Conservation (phyloP, 2,888 invertebrate genomes). For the Strigamia maritima region DNA sequence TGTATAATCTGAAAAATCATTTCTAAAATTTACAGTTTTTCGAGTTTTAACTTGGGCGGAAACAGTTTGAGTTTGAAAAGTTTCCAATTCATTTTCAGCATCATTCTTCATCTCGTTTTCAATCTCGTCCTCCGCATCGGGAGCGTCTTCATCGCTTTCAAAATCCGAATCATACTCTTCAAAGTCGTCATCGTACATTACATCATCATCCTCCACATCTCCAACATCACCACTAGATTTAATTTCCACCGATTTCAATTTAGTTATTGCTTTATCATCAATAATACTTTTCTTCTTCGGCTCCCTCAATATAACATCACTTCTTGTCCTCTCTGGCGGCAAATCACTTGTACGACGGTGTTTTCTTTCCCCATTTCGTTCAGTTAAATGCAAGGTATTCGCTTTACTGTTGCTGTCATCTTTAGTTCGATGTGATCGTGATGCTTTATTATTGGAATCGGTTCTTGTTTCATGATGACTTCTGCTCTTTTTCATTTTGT, state of each 20-base stretch:
- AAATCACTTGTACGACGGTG: neutral
- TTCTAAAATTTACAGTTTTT: too few species aligned
- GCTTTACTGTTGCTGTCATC: too few species aligned
- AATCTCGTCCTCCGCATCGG: neutral
- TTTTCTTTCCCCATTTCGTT: neutral
- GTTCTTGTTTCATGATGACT: too few species aligned
- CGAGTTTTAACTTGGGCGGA: too few species aligned
- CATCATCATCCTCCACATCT: neutral
- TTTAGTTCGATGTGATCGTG: too few species aligned
- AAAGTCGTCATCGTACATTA: constrained; percentile 15
- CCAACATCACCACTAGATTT: neutral
- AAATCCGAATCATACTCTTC: constrained; percentile 36
- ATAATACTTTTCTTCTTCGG: neutral
- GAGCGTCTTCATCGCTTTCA: constrained; percentile 25
- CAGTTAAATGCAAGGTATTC: too few species aligned
- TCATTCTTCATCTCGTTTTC: neutral
- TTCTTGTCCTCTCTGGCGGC: neutral
- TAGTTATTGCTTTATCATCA: too few species aligned
- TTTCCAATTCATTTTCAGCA: too few species aligned
- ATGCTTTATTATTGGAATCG: too few species aligned
- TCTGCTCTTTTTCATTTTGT: too few species aligned
- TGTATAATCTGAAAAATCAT: neutral
- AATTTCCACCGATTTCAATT: too few species aligned
- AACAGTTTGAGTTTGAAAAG: too few species aligned
- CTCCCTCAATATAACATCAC: neutral